Base-by-base conservation (phyloP, 2,113 vertebrate genomes). In the Eidolon helvum region DNA sequence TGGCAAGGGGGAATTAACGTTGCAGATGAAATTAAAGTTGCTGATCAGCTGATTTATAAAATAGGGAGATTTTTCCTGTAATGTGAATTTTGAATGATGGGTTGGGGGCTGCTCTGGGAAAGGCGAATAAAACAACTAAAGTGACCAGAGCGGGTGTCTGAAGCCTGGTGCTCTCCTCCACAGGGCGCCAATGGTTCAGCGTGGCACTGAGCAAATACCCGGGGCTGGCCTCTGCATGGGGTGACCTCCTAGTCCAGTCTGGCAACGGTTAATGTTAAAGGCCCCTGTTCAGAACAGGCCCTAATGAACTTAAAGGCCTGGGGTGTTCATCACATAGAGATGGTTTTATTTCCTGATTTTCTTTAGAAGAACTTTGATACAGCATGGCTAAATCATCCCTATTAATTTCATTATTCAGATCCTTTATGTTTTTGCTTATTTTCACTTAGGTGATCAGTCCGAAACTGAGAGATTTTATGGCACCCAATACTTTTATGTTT, bases 271-370 rank as follows among this genome's bases (percentile, higher is more conserved):
- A 35, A 22, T 4, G 1, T 14, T 55, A 38, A 82, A 53, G 38
- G 30, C 9, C 28, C 72, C 21, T 21, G 63, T 74, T 22, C 21
- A 45, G 65, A 53, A 94, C 11, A 14, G 33, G 35, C 61, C n/a
- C 45, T 8, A 48, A 53, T 11, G 79, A 77, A 68, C 40, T 87
- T 53, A 68, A 75, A 91, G 91, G 40, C 63, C 55, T 38, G 6
- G 15, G 61, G 48, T 72, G 82, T 91, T 82, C 75, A 74, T 68
- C 35, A 72, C 63, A 35, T 45, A 68, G 80, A 87, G 63, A 55
- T 45, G 59, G 75, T 50, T 92, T 86, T 74, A 26, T 79, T 92
- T 92, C 80, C 91, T 66, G 71, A 85, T n/a, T 91, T 87, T 69
- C 59, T 91, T 57, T 45, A 59, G 65, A 72, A 0, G 19, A 80